Evolutionary conservation across 2,888 invertebrate species (phyloP).

Genomic region (Tachina grossa): DNA sequence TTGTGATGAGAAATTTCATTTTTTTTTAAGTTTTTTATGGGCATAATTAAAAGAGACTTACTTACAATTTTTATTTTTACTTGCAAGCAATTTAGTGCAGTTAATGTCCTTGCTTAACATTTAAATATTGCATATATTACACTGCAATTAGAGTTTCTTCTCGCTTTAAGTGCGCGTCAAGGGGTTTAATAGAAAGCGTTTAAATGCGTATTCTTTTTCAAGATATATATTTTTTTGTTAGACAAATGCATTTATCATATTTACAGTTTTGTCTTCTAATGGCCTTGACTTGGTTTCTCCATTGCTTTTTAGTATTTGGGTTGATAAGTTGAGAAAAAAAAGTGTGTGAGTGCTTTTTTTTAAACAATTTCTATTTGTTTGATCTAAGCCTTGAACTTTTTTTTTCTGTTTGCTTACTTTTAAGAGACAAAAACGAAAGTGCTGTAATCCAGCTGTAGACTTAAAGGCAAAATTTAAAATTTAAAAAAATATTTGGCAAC

Average conservation of each 20-base stretch:
- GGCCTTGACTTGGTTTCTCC: slow-evolving; percentile 46
- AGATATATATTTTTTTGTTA: neutral
- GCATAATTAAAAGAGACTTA: no score
- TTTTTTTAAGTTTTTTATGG: no score
- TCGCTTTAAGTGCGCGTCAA: no score
- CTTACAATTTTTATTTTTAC: no score
- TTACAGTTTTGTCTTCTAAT: neutral
- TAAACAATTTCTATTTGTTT: neutral
- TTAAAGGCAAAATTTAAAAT: neutral
- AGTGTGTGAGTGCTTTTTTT: neutral
- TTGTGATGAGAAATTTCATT: no score
- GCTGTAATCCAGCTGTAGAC: neutral
- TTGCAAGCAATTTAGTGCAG: no score
- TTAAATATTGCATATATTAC: no score
- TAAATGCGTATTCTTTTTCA: neutral
- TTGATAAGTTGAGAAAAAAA: neutral
- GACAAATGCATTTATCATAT: neutral
- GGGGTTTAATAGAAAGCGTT: neutral
- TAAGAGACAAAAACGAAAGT: neutral
- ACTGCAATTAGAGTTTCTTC: no score
- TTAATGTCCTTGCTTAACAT: no score
- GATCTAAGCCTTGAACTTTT: slow-evolving; percentile 53
- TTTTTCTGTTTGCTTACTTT: neutral
- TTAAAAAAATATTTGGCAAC: slow-evolving; percentile 4
- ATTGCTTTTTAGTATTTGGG: slow-evolving; percentile 8